A percentile compares a stretch with the other conserved stretches of the same genome.
Conservation (phyloP, 2,888 invertebrate genomes). For the Bursaphelenchus okinawaensis region DNA sequence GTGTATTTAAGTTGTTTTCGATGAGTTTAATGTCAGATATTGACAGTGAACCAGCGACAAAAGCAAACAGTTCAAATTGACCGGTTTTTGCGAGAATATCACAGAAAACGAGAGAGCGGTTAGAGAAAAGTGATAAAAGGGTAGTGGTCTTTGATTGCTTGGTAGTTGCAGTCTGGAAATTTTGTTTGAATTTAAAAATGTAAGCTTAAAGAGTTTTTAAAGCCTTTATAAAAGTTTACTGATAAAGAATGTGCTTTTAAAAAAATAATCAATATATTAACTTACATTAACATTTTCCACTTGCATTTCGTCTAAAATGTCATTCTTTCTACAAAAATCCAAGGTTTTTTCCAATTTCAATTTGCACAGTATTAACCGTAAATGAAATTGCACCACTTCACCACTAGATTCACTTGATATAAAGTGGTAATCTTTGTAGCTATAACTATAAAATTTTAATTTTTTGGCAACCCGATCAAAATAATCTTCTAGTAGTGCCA, state of each 20-base stretch:
- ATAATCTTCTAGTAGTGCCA: neutral
- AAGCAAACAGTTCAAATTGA: constrained; percentile 14
- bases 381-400: neutral
- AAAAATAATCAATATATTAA: no score
- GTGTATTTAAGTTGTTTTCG: neutral
- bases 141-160: no score
- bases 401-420: no score
- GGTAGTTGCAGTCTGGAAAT: no score
- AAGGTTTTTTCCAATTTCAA: neutral
- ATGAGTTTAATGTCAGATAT: neutral
- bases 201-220: no score
- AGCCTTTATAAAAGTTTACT: no score
- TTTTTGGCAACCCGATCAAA: no score
- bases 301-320: neutral
- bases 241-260: no score
- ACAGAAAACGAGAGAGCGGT: constrained; percentile 3
- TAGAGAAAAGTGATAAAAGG: neutral
- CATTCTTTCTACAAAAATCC: no score
- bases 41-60: neutral
- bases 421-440: no score
- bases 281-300: neutral
- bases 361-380: neutral
- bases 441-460: no score
- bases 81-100: constrained; percentile 9
- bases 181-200: no score